Conservation (phyloP, 2,113 vertebrate genomes). For the Phaethornis superciliosus region DNA sequence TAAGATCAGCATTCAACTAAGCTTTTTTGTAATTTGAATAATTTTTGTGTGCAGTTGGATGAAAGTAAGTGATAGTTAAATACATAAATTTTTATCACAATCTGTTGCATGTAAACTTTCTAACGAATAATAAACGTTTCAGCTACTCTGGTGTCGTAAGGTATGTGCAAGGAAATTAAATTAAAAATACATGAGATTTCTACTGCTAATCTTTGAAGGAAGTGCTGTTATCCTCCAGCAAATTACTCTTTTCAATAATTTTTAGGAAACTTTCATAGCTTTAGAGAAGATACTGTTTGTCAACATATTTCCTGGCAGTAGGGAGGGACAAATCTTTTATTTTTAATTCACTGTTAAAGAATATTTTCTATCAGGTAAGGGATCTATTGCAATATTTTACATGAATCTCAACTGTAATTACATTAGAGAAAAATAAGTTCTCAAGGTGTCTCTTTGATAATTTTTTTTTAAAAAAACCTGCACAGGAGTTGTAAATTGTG, state of each 20-base stretch:
- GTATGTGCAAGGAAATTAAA: background rate
- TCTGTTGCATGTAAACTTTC: background rate
- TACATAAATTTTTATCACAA: background rate
- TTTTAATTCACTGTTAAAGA: slow-evolving; percentile 11
- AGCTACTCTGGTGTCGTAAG: background rate
- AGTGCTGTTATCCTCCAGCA: background rate
- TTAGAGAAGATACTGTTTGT: background rate
- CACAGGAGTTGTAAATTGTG: background rate
- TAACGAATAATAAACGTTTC: slow-evolving; percentile 30
- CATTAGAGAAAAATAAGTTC: background rate
- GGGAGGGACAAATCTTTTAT: background rate
- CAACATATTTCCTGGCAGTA: background rate
- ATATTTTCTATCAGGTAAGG: background rate
- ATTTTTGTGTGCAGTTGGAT: slow-evolving; percentile 6
- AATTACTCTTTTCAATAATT: background rate
- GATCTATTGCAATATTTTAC: background rate
- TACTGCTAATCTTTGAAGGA: background rate
- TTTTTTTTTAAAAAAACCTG: background rate
- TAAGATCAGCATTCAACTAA: slow-evolving; percentile 4
- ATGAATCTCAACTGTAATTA: background rate
- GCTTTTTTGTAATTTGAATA: background rate
- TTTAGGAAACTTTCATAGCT: background rate
- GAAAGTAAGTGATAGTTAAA: slow-evolving; percentile 12
- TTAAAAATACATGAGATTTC: background rate
- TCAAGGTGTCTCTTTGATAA: background rate